Percentiles rank a stretch among this genome's conserved stretches.
phyloP scores from a whole-genome alignment of 1,140 invertebrate species.

The Euglossa dilemma region DNA sequence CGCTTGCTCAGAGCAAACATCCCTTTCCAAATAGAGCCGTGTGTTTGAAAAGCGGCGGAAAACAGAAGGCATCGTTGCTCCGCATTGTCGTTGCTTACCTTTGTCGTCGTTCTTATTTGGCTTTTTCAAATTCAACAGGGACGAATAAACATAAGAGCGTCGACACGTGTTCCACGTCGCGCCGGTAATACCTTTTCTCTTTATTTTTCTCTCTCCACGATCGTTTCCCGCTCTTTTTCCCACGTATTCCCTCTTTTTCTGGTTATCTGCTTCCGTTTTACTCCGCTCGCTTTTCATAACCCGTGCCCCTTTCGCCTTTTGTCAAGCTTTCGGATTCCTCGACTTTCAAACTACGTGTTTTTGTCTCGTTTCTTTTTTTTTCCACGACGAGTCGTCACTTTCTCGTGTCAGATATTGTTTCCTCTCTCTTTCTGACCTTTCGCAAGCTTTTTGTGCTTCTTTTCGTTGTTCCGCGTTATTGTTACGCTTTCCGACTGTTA shows the following conservation, averaged over 20 bases:
- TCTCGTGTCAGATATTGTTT: too few relatives aligned
- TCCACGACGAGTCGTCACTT: too few relatives aligned
- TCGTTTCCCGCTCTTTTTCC: background rate
- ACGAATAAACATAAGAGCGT: slow-evolving; percentile 7
- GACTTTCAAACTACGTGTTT: too few relatives aligned
- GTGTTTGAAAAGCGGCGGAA: slow-evolving; percentile 6
- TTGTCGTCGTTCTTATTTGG: background rate
- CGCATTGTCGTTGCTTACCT: slow-evolving; percentile 13
- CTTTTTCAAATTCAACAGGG: slow-evolving; percentile 21
- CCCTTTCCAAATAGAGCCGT: background rate
- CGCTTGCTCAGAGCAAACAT: background rate
- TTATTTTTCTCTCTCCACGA: too few relatives aligned
- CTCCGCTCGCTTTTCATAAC: too few relatives aligned
- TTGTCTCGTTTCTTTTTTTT: too few relatives aligned
- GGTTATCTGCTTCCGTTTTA: background rate
- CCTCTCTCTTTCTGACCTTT: background rate
- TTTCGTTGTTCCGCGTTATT: background rate
- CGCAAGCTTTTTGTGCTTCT: background rate
- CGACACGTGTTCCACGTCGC: background rate
- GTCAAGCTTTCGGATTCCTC: too few relatives aligned
- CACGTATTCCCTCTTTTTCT: background rate
- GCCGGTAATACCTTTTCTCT: background rate
- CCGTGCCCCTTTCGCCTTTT: too few relatives aligned
- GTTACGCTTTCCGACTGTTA: background rate
- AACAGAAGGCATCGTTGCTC: background rate